Evolutionary conservation across 92 coral and sea anemone genomes (phyloP).

Genomic region (Actinostola sp.): DNA sequence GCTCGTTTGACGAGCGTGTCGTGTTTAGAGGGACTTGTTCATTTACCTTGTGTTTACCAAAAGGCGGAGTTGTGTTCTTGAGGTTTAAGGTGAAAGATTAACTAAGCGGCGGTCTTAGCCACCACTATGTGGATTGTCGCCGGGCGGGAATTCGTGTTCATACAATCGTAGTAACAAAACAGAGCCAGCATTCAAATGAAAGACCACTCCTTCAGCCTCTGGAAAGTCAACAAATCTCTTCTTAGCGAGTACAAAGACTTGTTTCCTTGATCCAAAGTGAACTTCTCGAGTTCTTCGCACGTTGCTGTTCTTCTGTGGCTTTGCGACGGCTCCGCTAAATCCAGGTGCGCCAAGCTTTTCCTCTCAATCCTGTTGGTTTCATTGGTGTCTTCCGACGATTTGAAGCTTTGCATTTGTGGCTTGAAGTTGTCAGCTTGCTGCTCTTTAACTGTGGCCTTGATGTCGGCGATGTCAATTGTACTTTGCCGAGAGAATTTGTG

Average conservation of each 20-base stretch:
- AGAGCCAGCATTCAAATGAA: neutral
- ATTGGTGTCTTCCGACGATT: neutral
- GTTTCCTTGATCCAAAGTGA: neutral
- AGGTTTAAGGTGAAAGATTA: too few relatives aligned
- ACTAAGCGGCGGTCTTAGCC: too few relatives aligned
- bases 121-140: neutral
- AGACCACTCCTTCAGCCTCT: constrained; percentile 45
- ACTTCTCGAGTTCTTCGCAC: constrained; percentile 43
- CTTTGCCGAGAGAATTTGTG: constrained; percentile 25
- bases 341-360: constrained; percentile 10
- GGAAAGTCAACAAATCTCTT: constrained; percentile 39
- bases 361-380: neutral
- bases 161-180: neutral
- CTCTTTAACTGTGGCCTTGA: constrained; percentile 4
- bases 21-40: too few relatives aligned
- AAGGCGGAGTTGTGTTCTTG: too few relatives aligned
- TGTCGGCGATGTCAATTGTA: constrained; percentile 24
- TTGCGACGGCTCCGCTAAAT: constrained; percentile 17
- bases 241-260: constrained; percentile 27
- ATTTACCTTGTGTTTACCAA: too few relatives aligned
- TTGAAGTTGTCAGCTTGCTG: constrained; percentile 3
- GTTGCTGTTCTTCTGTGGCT: constrained; percentile 34
- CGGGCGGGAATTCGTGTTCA: neutral
- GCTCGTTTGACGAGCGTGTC: too few relatives aligned
- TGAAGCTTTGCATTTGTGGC: neutral